Percentiles rank a stretch among this genome's conserved stretches.
Conservation (phyloP, 2,888 invertebrate species). For the Scaptomyza caliginosa region DNA sequence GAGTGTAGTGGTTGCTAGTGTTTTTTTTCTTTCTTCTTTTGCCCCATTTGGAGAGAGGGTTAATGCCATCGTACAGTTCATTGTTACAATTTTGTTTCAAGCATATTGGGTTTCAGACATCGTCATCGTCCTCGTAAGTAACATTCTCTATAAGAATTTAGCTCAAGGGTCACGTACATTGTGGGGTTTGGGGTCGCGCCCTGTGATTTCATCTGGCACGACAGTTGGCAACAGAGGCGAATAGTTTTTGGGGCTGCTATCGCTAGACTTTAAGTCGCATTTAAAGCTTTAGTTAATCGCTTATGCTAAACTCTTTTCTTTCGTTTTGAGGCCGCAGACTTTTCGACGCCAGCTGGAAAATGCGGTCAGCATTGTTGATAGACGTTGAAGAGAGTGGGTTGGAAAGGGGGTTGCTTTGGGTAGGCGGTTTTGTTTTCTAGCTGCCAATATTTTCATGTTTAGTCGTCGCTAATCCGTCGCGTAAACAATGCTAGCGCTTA, state of each 20-base stretch:
- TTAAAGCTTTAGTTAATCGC: constrained; percentile 39
- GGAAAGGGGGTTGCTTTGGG: neutral
- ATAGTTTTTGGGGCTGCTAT: neutral
- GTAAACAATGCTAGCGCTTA: constrained; percentile 56
- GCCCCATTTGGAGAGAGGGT: constrained; percentile 15
- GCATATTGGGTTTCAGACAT: constrained; percentile 69
- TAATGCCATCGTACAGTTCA: constrained; percentile 52
- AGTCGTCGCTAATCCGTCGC: constrained; percentile 69
- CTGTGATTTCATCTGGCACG: constrained; percentile 46
- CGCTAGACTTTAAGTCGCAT: constrained; percentile 21
- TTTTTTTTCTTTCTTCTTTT: constrained; percentile 34
- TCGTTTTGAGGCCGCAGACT: constrained; percentile 22
- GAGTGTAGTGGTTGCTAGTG: constrained; percentile 25
- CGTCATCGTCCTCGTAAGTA: constrained; percentile 38
- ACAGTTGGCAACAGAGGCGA: constrained; percentile 37
- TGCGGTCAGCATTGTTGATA: constrained; percentile 63
- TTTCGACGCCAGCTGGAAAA: constrained; percentile 34
- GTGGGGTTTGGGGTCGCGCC: neutral
- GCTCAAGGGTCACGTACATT: constrained; percentile 72
- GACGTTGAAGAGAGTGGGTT: neutral
- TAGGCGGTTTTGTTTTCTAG: constrained; percentile 32
- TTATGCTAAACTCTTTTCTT: constrained; percentile 26
- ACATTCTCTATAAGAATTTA: constrained; percentile 61
- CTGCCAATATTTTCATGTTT: constrained; percentile 70
- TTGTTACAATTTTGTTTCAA: constrained; percentile 74